Conservation (phyloP, 2,797 vertebrate genomes). For the Malacoraja senta region DNA sequence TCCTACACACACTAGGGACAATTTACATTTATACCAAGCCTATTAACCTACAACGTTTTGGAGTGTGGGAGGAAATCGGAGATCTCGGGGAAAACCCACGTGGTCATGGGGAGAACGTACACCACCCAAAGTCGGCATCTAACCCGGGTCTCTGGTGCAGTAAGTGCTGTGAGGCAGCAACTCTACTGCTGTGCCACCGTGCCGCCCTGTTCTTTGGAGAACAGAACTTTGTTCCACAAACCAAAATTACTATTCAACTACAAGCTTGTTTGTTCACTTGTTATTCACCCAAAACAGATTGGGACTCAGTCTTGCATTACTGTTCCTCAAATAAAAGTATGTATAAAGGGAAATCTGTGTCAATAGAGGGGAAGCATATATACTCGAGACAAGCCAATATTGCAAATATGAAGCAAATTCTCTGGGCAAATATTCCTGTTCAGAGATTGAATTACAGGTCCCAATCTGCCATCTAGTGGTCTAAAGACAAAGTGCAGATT, state of each 20-base stretch:
- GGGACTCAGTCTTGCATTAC: neutral
- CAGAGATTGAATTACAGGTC: neutral
- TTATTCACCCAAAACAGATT: neutral
- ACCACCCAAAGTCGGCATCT: too few relatives aligned
- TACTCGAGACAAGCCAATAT: neutral
- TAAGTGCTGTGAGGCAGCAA: too few relatives aligned
- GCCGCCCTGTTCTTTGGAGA: too few relatives aligned
- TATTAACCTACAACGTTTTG: too few relatives aligned
- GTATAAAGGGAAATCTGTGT: neutral
- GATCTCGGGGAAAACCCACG: too few relatives aligned
- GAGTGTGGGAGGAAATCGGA: too few relatives aligned
- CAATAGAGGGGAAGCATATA: neutral
- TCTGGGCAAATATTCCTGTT: neutral
- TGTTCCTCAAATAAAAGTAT: neutral
- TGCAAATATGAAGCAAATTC: neutral
- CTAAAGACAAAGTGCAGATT: neutral
- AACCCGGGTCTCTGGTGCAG: too few relatives aligned
- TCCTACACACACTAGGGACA: too few relatives aligned
- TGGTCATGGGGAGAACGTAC: too few relatives aligned
- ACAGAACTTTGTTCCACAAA: neutral
- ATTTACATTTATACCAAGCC: too few relatives aligned
- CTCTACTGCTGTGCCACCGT: too few relatives aligned
- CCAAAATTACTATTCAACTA: too few relatives aligned
- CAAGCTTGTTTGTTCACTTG: neutral
- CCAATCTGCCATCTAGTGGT: constrained; percentile 30